Evolutionary conservation across 1,140 invertebrate genomes (phyloP), one percentile per base, ranked within the genome.

Genomic region (Yoshiicerus persimilis): DNA sequence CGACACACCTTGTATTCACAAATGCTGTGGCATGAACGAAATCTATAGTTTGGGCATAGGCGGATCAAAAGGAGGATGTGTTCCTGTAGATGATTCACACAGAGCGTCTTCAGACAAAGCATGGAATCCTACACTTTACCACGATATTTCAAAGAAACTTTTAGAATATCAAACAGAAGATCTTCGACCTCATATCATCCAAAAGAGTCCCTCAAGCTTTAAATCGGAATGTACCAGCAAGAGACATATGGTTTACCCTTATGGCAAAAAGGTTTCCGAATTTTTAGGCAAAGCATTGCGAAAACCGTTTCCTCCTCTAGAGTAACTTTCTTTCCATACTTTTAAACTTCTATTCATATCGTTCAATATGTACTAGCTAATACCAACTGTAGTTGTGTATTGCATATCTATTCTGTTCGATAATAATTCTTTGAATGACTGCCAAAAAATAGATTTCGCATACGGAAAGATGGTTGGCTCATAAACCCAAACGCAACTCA

Each of bases 381-480:
- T 25, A 16, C 16, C 4, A n/a, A 23, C 9, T 38, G 36, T 1
- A 47, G 23, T 47, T 23, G 6, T 84, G 4, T 23, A 64, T 64
- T 11, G n/a, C 4, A 10, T 23, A 11, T 64, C 4, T 20, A 77
- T 77, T 5, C 20, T n/a, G 32, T 2, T 16, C 34, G 75, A n/a
- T 23, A 23, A 34, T 77, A 77, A 34, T 34, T 8, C 34, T 1
- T 6, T 77, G 11, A 34, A 39, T 41, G n/a, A n/a, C 34, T 66
- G 47, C 4, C n/a, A n/a, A 10, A 9, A 47, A 25, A 27, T 39
- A 88, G 87, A 39, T 88, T 86, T 64, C 85, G 32, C 16, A 32
- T 88, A 36, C 25, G 86, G 39, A 86, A 86, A 32, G 88, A 88
- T 64, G 88, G 88, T 23, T 88, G 88, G 88, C 77, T 88, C 2